phyloP scores from a whole-genome alignment of 2,113 vertebrate species.

The Caloenas nicobarica region DNA sequence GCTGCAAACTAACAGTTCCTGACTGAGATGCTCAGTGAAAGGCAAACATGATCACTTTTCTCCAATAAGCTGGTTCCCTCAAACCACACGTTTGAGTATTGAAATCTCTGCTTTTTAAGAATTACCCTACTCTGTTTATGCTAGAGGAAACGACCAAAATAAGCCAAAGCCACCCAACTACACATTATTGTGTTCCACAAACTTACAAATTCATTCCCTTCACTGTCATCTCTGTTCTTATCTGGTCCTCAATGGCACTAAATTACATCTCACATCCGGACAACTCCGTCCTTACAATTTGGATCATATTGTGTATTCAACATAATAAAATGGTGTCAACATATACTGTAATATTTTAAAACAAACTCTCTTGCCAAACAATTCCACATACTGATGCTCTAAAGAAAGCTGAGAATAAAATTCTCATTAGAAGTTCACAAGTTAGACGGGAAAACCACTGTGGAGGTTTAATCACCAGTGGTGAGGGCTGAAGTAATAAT shows the following conservation, averaged over 20 bases:
- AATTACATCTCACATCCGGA: not conserved
- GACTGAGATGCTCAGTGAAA: not conserved
- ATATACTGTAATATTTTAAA: not conserved
- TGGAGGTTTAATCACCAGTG: not conserved
- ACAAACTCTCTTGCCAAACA: not conserved
- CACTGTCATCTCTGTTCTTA: not conserved
- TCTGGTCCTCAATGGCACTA: not conserved
- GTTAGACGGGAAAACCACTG: not conserved
- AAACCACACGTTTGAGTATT: not conserved
- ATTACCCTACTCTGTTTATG: not conserved
- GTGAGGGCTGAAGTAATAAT: not conserved
- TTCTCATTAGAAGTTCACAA: not conserved
- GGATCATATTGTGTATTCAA: not conserved
- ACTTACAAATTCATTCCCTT: not conserved
- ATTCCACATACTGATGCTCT: not conserved
- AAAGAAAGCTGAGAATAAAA: not conserved
- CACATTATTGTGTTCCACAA: not conserved
- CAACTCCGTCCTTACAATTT: not conserved
- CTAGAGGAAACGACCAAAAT: not conserved
- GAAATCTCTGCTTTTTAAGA: not conserved
- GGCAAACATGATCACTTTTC: not conserved
- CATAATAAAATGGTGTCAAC: not conserved
- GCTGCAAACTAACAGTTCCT: accelerated
- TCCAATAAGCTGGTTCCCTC: not conserved
- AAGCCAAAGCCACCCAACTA: constrained; percentile 21